A percentile compares a stretch with the other conserved stretches of the same genome.
Evolutionary conservation across 2,113 vertebrate genomes (phyloP).

Genomic region (Sylvietta virens): DNA sequence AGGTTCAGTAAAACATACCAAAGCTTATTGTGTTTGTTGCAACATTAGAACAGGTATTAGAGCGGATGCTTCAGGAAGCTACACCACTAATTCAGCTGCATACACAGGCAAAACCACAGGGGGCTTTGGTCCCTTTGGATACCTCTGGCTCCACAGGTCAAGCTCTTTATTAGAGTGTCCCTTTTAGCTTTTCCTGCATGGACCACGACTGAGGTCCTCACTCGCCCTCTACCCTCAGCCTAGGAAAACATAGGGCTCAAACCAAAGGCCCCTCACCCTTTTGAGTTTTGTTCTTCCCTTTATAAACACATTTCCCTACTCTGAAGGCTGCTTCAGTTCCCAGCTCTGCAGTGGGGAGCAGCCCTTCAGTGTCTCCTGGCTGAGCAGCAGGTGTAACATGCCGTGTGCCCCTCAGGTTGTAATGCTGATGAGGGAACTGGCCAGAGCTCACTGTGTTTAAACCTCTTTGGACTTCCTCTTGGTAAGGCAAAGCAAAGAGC

Average conservation of each 20-base stretch:
- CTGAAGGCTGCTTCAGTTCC: neutral
- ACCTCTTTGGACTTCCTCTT: neutral
- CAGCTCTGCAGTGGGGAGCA: neutral
- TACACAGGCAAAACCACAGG: neutral
- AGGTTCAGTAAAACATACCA: neutral
- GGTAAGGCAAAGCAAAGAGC: neutral
- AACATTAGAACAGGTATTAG: neutral
- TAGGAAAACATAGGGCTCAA: neutral
- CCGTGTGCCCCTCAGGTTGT: rapidly evolving
- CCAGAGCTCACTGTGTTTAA: neutral
- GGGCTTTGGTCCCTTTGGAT: neutral
- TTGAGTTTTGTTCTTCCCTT: neutral
- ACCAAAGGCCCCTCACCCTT: neutral
- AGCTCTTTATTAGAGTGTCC: neutral
- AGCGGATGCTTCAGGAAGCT: neutral
- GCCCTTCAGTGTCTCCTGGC: neutral
- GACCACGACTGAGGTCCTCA: neutral
- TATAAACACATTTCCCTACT: neutral
- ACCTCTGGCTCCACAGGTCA: neutral
- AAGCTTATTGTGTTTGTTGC: neutral
- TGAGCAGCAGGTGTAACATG: neutral
- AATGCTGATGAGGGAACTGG: neutral
- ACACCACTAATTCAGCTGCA: neutral
- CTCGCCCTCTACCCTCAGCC: neutral
- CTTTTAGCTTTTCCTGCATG: neutral